These are phyloP conservation scores for Patella depressa DNA, from an alignment of 2,888 invertebrate species.

Conservation along the genomic window DNA sequence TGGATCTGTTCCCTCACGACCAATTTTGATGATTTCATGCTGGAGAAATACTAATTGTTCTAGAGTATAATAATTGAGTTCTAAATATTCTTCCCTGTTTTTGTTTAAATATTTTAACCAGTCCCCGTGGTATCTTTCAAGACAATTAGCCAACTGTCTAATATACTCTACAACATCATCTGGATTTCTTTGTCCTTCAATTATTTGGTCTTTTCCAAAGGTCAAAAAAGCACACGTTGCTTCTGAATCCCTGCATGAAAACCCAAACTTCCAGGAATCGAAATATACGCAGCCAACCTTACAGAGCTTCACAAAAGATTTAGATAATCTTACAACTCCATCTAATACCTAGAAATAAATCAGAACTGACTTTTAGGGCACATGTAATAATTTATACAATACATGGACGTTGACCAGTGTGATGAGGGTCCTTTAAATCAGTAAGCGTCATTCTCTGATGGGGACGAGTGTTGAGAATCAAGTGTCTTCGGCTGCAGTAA, in stretches of 20 bases:
- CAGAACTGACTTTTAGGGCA: not conserved
- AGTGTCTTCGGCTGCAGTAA: no score
- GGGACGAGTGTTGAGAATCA: no score
- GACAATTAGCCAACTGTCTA: conserved; percentile 45
- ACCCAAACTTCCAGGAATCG: conserved; percentile 51
- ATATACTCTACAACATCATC: conserved; percentile 44
- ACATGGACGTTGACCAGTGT: no score
- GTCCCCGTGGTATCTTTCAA: conserved; percentile 48
- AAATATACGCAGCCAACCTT: conserved; percentile 59
- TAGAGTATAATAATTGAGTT: conserved; percentile 60
- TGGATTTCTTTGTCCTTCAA: conserved; percentile 30
- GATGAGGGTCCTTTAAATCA: no score
- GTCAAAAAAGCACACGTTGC: conserved; percentile 42
- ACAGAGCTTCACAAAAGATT: conserved; percentile 52
- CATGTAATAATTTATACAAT: no score
- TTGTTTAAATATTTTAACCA: conserved; percentile 51
- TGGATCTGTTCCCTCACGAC: conserved; percentile 28
- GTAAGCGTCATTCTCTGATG: no score
- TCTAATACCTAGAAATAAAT: conserved; percentile 52
- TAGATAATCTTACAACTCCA: conserved; percentile 52
- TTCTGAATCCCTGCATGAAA: conserved; percentile 43
- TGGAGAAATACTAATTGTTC: conserved; percentile 63
- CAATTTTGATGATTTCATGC: conserved; percentile 48
- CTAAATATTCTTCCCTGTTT: conserved; percentile 41
- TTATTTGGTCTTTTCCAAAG: conserved; percentile 42